Evolutionary conservation across 2,113 vertebrate genomes (phyloP).

Genomic region (Erpornis zantholeuca): DNA sequence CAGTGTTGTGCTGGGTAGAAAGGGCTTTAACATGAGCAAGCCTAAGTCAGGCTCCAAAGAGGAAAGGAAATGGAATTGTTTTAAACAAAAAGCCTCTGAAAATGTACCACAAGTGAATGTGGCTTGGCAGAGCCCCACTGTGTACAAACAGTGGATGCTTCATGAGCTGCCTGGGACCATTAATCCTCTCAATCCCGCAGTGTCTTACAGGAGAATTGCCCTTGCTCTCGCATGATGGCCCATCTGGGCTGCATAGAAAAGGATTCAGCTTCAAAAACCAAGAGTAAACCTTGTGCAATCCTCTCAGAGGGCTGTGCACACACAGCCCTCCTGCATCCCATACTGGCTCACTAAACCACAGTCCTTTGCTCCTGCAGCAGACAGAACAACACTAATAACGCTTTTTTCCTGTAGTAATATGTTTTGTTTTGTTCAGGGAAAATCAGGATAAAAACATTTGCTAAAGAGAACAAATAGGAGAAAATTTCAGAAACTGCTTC

Average conservation of each 20-base stretch:
- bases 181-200: fast-evolving
- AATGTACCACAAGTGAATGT: neutral
- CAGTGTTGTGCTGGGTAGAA: neutral
- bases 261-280: neutral
- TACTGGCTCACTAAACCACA: fast-evolving
- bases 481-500: neutral
- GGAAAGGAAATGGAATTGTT: neutral
- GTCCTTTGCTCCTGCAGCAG: neutral
- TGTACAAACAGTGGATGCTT: neutral
- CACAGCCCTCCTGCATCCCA: neutral
- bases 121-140: neutral
- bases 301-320: neutral
- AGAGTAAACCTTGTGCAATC: neutral
- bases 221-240: fast-evolving
- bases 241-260: neutral
- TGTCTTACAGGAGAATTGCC: neutral
- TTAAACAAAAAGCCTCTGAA: neutral
- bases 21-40: neutral
- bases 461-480: neutral
- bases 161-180: neutral
- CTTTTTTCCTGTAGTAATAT: neutral
- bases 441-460: neutral
- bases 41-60: neutral
- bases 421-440: neutral
- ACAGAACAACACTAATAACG: neutral